Percentiles rank a stretch among this genome's conserved stretches.
Evolutionary conservation across 1,140 invertebrate species (phyloP).

Genomic region (Trichonephila inaurata): DNA sequence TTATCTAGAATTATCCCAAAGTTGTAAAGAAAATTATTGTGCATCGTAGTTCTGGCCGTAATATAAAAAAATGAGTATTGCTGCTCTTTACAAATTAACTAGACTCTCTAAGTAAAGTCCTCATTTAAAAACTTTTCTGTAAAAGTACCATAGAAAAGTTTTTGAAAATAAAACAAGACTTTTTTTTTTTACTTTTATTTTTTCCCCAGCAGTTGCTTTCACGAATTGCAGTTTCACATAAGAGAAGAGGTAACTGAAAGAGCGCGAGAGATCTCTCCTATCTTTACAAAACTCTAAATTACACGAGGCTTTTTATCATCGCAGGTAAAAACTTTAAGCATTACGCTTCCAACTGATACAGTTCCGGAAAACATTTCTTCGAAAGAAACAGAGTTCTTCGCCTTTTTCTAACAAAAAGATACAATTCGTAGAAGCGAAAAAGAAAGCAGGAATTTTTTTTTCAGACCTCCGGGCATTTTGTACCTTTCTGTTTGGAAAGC

Average conservation of each 20-base stretch:
- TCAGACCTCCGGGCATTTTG: conserved; percentile 49
- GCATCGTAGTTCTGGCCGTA: neutral
- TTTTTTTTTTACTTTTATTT: neutral
- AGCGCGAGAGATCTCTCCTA: neutral
- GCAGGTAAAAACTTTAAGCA: conserved; percentile 61
- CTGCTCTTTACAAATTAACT: neutral
- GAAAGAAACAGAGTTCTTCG: conserved; percentile 37
- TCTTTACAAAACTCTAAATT: conserved; percentile 70
- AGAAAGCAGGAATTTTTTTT: conserved; percentile 30
- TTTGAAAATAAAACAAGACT: neutral
- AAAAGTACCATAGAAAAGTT: neutral
- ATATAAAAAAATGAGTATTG: neutral
- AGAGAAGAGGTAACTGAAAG: neutral
- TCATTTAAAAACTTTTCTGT: neutral
- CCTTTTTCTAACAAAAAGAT: conserved; percentile 47
- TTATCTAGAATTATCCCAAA: too few relatives aligned
- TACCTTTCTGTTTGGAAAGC: conserved; percentile 47
- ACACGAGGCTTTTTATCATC: conserved; percentile 57
- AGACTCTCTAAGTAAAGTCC: neutral
- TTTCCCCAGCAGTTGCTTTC: neutral
- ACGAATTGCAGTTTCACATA: neutral
- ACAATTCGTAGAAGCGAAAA: conserved; percentile 43
- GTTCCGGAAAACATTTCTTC: conserved; percentile 32
- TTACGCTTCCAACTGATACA: conserved; percentile 67
- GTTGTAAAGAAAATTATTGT: too few relatives aligned